Evolutionary conservation across 1,140 invertebrate genomes (phyloP).

Genomic region (Papilio helenus): DNA sequence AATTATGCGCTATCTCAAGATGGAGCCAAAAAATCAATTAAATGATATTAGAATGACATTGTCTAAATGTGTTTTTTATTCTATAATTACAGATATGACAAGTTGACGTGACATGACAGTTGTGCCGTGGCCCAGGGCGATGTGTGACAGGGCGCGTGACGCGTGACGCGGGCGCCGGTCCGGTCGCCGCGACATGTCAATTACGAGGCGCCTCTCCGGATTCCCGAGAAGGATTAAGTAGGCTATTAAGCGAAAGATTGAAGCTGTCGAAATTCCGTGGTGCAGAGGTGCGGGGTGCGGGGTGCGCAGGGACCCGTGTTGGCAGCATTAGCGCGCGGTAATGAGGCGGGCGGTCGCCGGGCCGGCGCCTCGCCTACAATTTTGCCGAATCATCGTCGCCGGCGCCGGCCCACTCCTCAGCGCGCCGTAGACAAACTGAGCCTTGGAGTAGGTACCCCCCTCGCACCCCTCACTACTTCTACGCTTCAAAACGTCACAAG

Average conservation of each 20-base stretch:
- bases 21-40: background rate
- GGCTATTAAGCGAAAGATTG: constrained; percentile 35
- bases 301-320: background rate
- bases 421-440: background rate
- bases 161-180: background rate
- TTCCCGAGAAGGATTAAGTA: constrained; percentile 39
- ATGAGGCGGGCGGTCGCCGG: background rate
- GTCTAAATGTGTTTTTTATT: constrained; percentile 5
- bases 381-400: constrained; percentile 25
- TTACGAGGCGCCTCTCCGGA: constrained; percentile 30
- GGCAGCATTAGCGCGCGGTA: constrained; percentile 34
- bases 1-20: background rate
- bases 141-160: constrained; percentile 1
- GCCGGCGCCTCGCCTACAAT: constrained; percentile 5
- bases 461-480: background rate
- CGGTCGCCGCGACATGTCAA: constrained; percentile 24
- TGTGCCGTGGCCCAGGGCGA: background rate
- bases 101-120: constrained; percentile 13
- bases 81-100: constrained; percentile 21
- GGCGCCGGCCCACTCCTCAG: constrained; percentile 16
- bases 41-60: background rate
- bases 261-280: constrained; percentile 35
- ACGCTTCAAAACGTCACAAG: background rate
- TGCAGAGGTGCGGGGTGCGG: background rate
- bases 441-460: too few relatives aligned